These are phyloP conservation scores for Lamprotornis superbus DNA, from an alignment of 2,113 vertebrate genomes.

Conservation along the genomic window DNA sequence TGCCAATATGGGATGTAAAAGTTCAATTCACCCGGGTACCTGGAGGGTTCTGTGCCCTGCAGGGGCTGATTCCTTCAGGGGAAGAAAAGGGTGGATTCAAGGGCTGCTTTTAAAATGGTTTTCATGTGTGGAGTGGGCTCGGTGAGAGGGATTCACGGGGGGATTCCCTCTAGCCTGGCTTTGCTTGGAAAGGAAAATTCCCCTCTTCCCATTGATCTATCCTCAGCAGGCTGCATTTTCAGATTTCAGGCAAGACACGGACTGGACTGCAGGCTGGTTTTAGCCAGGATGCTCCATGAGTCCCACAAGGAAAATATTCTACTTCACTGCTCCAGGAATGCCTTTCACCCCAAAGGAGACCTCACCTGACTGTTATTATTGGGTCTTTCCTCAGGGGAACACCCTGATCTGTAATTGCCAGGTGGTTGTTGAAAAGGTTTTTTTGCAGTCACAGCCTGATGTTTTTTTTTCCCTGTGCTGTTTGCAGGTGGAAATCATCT, in stretches of 20 bases:
- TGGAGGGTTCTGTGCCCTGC: not conserved
- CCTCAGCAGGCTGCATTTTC: not conserved
- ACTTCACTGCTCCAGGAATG: accelerated
- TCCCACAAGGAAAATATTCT: accelerated
- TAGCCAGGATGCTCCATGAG: not conserved
- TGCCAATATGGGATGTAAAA: not conserved
- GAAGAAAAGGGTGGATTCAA: not conserved
- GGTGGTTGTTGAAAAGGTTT: not conserved
- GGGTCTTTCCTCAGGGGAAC: not conserved
- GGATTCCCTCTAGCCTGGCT: not conserved
- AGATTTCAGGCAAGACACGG: accelerated
- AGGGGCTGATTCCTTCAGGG: not conserved
- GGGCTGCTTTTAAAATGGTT: not conserved
- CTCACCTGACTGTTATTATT: accelerated
- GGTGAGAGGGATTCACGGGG: not conserved
- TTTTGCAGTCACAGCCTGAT: not conserved
- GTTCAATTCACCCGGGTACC: not conserved
- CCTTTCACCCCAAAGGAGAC: not conserved
- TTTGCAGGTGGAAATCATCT: not conserved
- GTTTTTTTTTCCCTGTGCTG: too few species aligned
- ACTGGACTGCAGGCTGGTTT: not conserved
- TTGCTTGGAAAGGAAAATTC: not conserved
- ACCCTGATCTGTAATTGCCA: not conserved
- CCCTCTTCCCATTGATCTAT: not conserved
- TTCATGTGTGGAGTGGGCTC: not conserved